Conservation (phyloP, 2,113 vertebrate species). For the Hystrix brachyura region DNA sequence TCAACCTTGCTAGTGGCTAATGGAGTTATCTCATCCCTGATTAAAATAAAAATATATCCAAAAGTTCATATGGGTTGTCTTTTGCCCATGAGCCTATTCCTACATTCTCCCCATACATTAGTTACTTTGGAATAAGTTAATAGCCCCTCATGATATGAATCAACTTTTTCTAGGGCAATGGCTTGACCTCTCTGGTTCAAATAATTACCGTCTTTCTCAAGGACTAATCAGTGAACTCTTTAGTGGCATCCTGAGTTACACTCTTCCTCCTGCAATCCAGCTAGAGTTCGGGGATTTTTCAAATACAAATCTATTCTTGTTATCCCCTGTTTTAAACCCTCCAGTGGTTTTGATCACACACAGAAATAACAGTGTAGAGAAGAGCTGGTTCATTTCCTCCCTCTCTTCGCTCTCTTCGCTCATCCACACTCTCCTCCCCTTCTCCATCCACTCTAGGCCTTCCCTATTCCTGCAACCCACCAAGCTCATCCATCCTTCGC, state of each 20-base stretch:
- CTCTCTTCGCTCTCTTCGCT: not conserved
- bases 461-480: not conserved
- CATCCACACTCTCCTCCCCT: not conserved
- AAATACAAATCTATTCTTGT: not conserved
- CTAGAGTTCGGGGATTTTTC: not conserved
- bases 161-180: not conserved
- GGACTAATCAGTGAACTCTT: not conserved
- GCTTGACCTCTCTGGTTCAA: not conserved
- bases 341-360: not conserved
- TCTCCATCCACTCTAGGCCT: fast-evolving
- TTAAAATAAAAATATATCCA: not conserved
- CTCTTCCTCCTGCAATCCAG: not conserved
- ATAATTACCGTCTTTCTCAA: not conserved
- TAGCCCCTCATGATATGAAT: not conserved
- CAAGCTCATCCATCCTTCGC: not conserved
- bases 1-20: not conserved
- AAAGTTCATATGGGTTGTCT: not conserved
- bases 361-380: not conserved
- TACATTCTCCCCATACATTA: not conserved
- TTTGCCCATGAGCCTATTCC: not conserved
- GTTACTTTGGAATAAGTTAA: constrained; percentile 2
- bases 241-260: not conserved
- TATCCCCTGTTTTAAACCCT: not conserved
- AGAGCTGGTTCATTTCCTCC: not conserved
- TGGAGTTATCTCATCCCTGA: not conserved